phyloP scores from a whole-genome alignment of 2,113 vertebrate genomes.

The Coracopsis vasa region DNA sequence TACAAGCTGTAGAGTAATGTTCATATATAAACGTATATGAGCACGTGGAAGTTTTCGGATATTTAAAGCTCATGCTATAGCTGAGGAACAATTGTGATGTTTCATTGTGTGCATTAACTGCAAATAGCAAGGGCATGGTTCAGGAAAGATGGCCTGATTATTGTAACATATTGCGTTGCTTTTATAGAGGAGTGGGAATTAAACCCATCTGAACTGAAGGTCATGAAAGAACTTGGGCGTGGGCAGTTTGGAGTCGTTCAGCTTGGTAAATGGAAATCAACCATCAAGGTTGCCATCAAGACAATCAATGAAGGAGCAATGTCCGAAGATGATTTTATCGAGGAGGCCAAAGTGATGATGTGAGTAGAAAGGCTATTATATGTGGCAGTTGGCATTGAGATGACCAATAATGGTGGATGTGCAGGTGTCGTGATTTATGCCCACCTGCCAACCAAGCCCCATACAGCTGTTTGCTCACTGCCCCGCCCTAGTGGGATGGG shows the following conservation, averaged over 20 bases:
- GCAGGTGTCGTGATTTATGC: not conserved
- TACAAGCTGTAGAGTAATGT: not conserved
- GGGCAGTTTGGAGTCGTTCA: conserved; percentile 79
- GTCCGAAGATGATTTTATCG: conserved; percentile 84
- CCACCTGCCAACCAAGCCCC: not conserved
- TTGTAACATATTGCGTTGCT: not conserved
- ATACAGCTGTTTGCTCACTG: not conserved
- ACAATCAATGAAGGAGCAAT: conserved; percentile 74
- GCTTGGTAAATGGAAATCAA: conserved; percentile 71
- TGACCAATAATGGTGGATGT: not conserved
- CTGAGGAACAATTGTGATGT: not conserved
- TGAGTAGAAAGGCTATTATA: conserved; percentile 56
- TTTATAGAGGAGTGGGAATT: conserved; percentile 77
- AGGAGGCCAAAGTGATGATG: conserved; percentile 85
- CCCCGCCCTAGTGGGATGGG: not conserved
- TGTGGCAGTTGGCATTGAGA: not conserved
- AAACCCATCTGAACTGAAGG: conserved; percentile 67
- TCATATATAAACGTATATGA: not conserved
- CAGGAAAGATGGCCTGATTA: not conserved
- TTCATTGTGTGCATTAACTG: not conserved
- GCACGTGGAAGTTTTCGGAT: not conserved
- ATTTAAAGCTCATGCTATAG: not conserved
- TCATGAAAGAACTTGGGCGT: conserved; percentile 72
- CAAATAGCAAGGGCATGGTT: not conserved
- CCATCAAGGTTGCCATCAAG: conserved; percentile 75